Evolutionary conservation across 2,888 invertebrate species (phyloP), one percentile per base, ranked within the genome.

Genomic region (Chydorus sphaericus): DNA sequence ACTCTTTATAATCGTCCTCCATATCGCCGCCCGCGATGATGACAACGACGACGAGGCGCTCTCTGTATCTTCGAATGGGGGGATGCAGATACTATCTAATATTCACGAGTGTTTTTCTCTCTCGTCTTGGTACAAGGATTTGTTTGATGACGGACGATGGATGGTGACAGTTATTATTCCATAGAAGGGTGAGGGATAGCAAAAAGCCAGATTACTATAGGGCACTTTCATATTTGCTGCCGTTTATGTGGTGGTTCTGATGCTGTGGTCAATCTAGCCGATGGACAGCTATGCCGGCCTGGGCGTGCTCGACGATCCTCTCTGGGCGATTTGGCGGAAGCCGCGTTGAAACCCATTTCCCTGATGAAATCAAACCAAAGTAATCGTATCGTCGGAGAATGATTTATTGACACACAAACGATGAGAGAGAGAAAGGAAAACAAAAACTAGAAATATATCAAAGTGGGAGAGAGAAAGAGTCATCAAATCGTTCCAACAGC

Each of bases 51-150:
- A 33, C 26, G 14, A 44, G 44, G n/a, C n/a, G n/a, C n/a, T n/a
- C n/a, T n/a, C n/a, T n/a, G n/a, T n/a, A n/a, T n/a, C n/a, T n/a
- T n/a, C n/a, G n/a, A n/a, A n/a, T n/a, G n/a, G n/a, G n/a, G n/a
- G n/a, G n/a, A n/a, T n/a, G n/a, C n/a, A n/a, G n/a, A n/a, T n/a
- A n/a, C n/a, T n/a, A 44, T 44, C 16, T 44, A 44, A 44, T 44
- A 44, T 44, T 44, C 23, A 23, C 44, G 23, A 44, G 44, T 44
- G 44, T 44, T 44, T 44, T 44, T 39, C 18, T 39, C 20, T 39
- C 20, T 39, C 3, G 7, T 18, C 44, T 44, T n/a, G n/a, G n/a
- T n/a, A n/a, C n/a, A n/a, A n/a, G n/a, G n/a, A n/a, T 44, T 44
- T 39, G 39, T 18, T 18, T 20, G 5, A 44, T 28, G 44, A 23